Evolutionary conservation across 30 jellyfish, hydroid and myxozoan genomes (phyloP).

Genomic region (Cassiopea xamachana): DNA sequence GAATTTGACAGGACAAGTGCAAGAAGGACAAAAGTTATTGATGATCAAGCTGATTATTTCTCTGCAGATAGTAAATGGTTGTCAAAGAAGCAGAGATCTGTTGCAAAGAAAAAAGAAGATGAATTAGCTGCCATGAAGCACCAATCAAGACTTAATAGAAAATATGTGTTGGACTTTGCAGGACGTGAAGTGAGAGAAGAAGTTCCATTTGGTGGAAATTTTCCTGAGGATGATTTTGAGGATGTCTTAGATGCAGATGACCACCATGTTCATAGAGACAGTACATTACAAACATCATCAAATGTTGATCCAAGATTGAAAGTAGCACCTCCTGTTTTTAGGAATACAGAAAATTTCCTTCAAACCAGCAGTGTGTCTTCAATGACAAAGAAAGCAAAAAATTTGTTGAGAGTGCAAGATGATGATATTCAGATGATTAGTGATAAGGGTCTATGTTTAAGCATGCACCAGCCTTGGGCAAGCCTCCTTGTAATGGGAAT

Average conservation of each 20-base stretch:
- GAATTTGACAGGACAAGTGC: constrained; percentile 94
- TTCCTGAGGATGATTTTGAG: constrained; percentile 28
- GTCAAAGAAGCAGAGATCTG: constrained; percentile 77
- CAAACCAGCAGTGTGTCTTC: neutral
- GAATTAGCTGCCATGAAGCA: constrained; percentile 77
- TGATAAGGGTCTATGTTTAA: constrained; percentile 89
- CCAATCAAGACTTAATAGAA: constrained; percentile 74
- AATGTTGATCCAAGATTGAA: constrained; percentile 52
- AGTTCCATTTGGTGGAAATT: constrained; percentile 2
- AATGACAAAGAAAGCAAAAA: neutral
- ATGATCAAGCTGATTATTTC: constrained; percentile 97
- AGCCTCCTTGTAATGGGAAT: constrained; percentile 87
- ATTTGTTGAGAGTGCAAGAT: constrained; percentile 79
- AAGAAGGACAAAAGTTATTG: constrained; percentile 96
- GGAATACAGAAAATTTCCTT: neutral
- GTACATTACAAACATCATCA: neutral
- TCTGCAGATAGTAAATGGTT: constrained; percentile 95
- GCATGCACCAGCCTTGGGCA: constrained; percentile 99
- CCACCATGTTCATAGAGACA: neutral
- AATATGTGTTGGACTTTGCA: constrained; percentile 85
- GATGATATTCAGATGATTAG: constrained; percentile 85
- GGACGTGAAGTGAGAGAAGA: constrained; percentile 90
- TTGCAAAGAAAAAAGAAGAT: constrained; percentile 69
- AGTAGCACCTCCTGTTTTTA: constrained; percentile 48
- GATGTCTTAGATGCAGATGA: constrained; percentile 10